A percentile compares a stretch with the other conserved stretches of the same genome.
These are phyloP conservation scores for Otolemur crassicaudatus DNA, from an alignment of 2,797 vertebrate genomes.

Conservation along the genomic window DNA sequence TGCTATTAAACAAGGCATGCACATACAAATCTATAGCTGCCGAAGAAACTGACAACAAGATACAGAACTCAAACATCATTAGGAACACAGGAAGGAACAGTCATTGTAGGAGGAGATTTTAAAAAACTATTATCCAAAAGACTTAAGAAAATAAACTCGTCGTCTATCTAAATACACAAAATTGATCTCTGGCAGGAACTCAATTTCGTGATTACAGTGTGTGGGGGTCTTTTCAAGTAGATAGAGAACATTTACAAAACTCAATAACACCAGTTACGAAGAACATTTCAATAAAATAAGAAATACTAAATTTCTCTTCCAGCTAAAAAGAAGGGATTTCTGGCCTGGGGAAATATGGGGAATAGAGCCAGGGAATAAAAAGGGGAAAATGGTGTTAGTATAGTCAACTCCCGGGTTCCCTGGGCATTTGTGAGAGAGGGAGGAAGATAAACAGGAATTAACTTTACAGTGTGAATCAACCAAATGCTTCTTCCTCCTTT, in stretches of 20 bases:
- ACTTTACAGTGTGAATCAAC: neutral
- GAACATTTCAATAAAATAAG: neutral
- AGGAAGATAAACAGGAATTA: neutral
- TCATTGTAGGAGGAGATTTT: slow-evolving; percentile 29
- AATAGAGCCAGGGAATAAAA: neutral
- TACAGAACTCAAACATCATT: slow-evolving; percentile 46
- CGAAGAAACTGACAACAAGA: slow-evolving; percentile 46
- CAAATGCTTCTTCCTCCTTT: neutral
- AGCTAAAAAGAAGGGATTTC: neutral
- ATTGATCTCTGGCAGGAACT: slow-evolving; percentile 52
- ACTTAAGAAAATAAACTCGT: slow-evolving; percentile 32
- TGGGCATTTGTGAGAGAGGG: neutral
- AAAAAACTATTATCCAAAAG: slow-evolving; percentile 58
- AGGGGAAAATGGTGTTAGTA: neutral
- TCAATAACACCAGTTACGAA: neutral
- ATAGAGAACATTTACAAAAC: neutral
- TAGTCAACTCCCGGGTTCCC: neutral
- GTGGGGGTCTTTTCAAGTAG: neutral
- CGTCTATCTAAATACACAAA: slow-evolving; percentile 49
- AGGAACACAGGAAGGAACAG: slow-evolving; percentile 5
- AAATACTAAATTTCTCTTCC: neutral
- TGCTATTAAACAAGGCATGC: neutral
- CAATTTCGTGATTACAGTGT: slow-evolving; percentile 27
- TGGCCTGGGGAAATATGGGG: neutral
- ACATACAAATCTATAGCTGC: slow-evolving; percentile 42